These are phyloP conservation scores for Choloepus hoffmanni DNA, from an alignment of 2,113 vertebrate genomes.

Conservation along the genomic window DNA sequence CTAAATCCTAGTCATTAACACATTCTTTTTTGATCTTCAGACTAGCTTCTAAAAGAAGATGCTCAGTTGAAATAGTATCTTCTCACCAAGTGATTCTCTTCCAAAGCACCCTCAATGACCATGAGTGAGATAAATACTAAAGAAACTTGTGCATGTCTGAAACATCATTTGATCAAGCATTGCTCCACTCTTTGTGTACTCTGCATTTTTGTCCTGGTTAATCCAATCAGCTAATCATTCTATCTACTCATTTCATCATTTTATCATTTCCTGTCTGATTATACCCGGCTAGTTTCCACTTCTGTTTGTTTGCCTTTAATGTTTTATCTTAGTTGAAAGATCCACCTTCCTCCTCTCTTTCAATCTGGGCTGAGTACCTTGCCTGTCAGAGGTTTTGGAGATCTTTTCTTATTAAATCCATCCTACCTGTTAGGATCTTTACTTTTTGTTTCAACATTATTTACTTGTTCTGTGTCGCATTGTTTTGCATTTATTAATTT, in stretches of 20 bases:
- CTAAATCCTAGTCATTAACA: not conserved
- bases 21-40: not conserved
- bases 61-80: not conserved
- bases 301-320: not conserved
- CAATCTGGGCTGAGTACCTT: not conserved
- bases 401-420: not conserved
- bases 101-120: not conserved
- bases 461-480: not conserved
- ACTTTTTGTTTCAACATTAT: not conserved
- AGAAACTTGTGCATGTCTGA: not conserved
- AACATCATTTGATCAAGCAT: not conserved
- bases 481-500: conserved; percentile 4
- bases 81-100: not conserved
- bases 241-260: not conserved
- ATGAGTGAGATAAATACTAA: not conserved
- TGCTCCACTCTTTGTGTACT: not conserved
- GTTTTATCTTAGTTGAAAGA: not conserved
- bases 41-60: conserved; percentile 28
- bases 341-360: not conserved
- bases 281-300: not conserved
- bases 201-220: not conserved
- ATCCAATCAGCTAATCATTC: not conserved
- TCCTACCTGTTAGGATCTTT: not conserved
- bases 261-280: not conserved
- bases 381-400: not conserved